Conservation (phyloP, 2,888 invertebrate species). For the Cheilosia vulpina region DNA sequence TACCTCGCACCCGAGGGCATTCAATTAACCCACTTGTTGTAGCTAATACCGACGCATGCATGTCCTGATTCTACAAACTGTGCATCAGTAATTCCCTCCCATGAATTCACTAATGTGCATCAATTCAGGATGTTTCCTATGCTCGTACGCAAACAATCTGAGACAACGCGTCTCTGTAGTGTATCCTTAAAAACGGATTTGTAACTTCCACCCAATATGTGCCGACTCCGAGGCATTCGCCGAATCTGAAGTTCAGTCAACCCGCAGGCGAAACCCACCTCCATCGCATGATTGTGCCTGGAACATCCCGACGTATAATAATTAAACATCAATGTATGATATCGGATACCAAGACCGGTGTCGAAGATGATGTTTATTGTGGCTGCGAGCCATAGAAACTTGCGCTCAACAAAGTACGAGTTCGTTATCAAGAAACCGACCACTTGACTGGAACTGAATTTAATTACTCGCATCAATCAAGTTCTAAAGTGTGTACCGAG, state of each 20-base stretch:
- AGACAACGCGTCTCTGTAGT: background rate
- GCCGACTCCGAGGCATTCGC: conserved; percentile 17
- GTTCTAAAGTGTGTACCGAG: background rate
- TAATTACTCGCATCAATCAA: conserved; percentile 15
- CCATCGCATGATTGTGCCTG: background rate
- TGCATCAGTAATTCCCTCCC: background rate
- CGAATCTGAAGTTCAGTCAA: conserved; percentile 11
- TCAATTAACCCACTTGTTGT: background rate
- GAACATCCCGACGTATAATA: conserved; percentile 38
- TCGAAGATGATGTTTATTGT: background rate
- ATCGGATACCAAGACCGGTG: background rate
- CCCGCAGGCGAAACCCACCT: background rate
- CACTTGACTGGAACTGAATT: conserved; percentile 12
- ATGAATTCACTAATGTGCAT: background rate
- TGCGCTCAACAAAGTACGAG: conserved; percentile 6
- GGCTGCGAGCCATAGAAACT: conserved; percentile 12
- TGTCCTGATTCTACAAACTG: background rate
- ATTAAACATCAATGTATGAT: conserved; percentile 59
- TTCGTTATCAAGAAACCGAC: background rate
- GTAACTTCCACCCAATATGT: conserved; percentile 14
- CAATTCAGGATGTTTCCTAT: background rate
- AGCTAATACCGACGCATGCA: background rate
- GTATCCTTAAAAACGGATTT: conserved; percentile 27
- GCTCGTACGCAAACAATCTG: too few relatives aligned
- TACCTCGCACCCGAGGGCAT: background rate